A percentile compares a stretch with the other conserved stretches of the same genome.
These are phyloP conservation scores for Macroramphosus scolopax DNA, from an alignment of 2,797 vertebrate genomes.

Conservation along the genomic window DNA sequence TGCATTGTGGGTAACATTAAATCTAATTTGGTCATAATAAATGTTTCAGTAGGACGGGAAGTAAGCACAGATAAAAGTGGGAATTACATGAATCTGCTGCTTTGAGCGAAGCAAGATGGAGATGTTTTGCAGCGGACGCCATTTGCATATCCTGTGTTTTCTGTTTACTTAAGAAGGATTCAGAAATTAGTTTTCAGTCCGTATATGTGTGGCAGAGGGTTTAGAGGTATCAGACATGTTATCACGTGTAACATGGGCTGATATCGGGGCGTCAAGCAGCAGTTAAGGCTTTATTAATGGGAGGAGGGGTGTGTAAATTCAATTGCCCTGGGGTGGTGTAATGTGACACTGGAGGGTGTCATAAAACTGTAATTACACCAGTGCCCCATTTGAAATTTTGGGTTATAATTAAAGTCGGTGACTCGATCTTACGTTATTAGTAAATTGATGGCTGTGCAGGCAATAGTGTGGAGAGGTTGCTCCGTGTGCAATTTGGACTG, in stretches of 20 bases:
- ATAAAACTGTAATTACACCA: conserved; percentile 73
- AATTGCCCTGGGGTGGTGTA: conserved; percentile 47
- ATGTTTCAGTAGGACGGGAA: conserved; percentile 14
- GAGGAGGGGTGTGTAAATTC: conserved; percentile 45
- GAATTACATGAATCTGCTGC: conserved; percentile 2
- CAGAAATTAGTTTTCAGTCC: not conserved
- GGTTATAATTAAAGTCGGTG: conserved; percentile 37
- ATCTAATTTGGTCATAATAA: conserved; percentile 12
- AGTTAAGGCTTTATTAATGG: conserved; percentile 44
- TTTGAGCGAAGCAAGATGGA: conserved; percentile 25
- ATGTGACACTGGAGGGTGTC: conserved; percentile 44
- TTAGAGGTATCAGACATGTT: conserved; percentile 17
- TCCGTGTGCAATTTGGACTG: conserved; percentile 12
- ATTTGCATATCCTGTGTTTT: conserved; percentile 24
- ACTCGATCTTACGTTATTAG: conserved; percentile 17
- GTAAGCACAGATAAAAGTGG: conserved; percentile 15
- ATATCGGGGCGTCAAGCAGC: conserved; percentile 38
- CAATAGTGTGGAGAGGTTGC: no score
- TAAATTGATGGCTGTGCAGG: conserved; percentile 26
- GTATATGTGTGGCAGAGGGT: conserved; percentile 9
- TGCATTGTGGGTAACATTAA: conserved; percentile 5
- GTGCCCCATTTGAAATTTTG: conserved; percentile 31
- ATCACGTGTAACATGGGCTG: conserved; percentile 34
- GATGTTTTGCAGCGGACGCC: conserved; percentile 1
- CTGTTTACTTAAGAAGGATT: not conserved